Evolutionary conservation across 1,140 invertebrate species (phyloP), one percentile per base, ranked within the genome.

Genomic region (Parapsyche elsis): DNA sequence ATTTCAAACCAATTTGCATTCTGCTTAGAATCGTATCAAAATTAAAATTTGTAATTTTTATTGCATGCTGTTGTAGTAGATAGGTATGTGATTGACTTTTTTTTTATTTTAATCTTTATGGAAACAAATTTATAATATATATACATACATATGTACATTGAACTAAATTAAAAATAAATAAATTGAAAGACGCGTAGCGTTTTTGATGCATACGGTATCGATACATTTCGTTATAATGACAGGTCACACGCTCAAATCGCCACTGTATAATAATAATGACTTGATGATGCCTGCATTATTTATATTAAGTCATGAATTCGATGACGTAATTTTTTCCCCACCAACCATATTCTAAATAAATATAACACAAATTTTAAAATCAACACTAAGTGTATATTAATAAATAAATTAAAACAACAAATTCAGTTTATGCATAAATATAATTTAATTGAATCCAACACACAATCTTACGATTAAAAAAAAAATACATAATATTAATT

Each of bases 361-460:
- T n/a, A n/a, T n/a, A n/a, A n/a, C n/a, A n/a, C n/a, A n/a, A n/a
- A n/a, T n/a, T n/a, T n/a, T n/a, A n/a, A n/a, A n/a, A n/a, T n/a
- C n/a, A n/a, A n/a, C n/a, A n/a, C n/a, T n/a, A n/a, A 19, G 5
- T 49, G 49, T 75, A 30, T 26, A 45, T 9, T 64, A 44, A 21
- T 24, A 21, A 46, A n/a, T n/a, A 16, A 23, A 46, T 71, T 49
- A 71, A 79, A 44, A 79, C 30, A 53, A 70, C 38, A 76, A 46
- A 46, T 67, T 38, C n/a, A 46, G 44, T 71, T 75, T 57, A 38
- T 44, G 59, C 5, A 59, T 75, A 76, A 76, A 80, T 80, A 76
- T n/a, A n/a, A n/a, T 74, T 67, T 80, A 80, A 79, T 80, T 67
- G 46, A 57, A 57, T 79, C 64, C 23, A 76, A 76, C 73, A 76